phyloP scores from a whole-genome alignment of 2,888 invertebrate genomes.

The Rhimphoctona megacephalus region DNA sequence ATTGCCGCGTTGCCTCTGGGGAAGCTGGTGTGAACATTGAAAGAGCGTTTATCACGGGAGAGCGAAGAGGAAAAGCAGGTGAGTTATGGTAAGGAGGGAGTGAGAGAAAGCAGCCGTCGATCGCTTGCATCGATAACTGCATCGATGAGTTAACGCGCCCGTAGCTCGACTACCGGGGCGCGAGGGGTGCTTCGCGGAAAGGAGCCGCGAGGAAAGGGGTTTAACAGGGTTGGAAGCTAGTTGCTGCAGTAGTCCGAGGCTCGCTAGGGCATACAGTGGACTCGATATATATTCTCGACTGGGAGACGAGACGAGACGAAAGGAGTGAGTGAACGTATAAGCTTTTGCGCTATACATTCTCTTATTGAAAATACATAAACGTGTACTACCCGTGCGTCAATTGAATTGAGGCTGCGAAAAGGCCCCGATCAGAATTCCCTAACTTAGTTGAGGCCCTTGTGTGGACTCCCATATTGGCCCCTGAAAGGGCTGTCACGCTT shows the following conservation, averaged over 20 bases:
- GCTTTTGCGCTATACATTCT: not conserved
- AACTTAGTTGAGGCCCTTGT: no score
- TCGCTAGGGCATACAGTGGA: conserved; percentile 13
- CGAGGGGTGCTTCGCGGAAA: conserved; percentile 17
- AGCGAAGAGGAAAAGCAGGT: conserved; percentile 53
- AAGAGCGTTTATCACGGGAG: conserved; percentile 63
- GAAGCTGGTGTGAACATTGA: conserved; percentile 49
- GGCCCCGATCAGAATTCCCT: no score
- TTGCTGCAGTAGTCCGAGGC: conserved; percentile 50
- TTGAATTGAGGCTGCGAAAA: no score
- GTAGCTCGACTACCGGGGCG: conserved; percentile 28
- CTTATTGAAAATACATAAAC: conserved; percentile 48
- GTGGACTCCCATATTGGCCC: no score
- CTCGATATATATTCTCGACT: not conserved
- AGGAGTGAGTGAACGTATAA: conserved; percentile 54
- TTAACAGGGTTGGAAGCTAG: not conserved
- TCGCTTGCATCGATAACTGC: conserved; percentile 64
- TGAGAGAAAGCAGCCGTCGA: conserved; percentile 52
- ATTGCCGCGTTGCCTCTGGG: conserved; percentile 32
- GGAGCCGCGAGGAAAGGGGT: conserved; percentile 12
- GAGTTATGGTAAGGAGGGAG: conserved; percentile 22
- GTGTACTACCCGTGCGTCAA: conserved; percentile 11
- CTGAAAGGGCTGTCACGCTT: no score
- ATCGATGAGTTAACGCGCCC: conserved; percentile 65
- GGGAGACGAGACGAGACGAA: conserved; percentile 40